phyloP scores from a whole-genome alignment of 2,888 invertebrate species.

The Caradrina clavipalpis region DNA sequence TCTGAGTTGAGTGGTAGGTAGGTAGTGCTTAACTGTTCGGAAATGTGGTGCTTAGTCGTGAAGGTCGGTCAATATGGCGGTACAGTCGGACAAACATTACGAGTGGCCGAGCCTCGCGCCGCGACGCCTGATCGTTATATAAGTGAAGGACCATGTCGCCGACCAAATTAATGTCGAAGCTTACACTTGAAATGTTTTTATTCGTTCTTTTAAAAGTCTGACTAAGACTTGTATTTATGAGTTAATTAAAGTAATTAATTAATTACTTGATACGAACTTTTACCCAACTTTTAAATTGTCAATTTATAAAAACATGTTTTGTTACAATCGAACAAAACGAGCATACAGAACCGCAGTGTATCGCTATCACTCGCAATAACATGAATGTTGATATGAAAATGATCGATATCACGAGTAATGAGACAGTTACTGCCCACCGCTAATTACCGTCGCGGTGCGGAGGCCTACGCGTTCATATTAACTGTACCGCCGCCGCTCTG shows the following conservation, averaged over 20 bases:
- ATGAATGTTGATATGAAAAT: slow-evolving; percentile 23
- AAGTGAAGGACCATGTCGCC: slow-evolving; percentile 18
- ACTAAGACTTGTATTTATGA: neutral
- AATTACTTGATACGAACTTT: no score
- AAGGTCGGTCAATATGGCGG: slow-evolving; percentile 36
- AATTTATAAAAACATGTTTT: neutral
- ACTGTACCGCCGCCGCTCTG: slow-evolving; percentile 9
- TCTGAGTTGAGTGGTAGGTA: slow-evolving; percentile 12
- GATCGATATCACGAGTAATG: slow-evolving; percentile 34
- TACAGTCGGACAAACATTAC: slow-evolving; percentile 12
- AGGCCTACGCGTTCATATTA: slow-evolving; percentile 31
- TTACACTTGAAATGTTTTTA: slow-evolving; percentile 1
- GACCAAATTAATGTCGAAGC: neutral
- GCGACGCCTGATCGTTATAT: slow-evolving; percentile 30
- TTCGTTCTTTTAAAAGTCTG: neutral
- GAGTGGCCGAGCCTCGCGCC: slow-evolving; percentile 3
- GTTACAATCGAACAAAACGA: slow-evolving; percentile 1
- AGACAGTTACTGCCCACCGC: slow-evolving; percentile 19
- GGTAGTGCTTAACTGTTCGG: slow-evolving; percentile 10
- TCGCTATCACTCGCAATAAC: slow-evolving; percentile 6
- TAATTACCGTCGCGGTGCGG: slow-evolving; percentile 29
- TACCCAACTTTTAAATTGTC: neutral
- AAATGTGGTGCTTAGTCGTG: slow-evolving; percentile 24
- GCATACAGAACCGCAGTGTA: slow-evolving; percentile 1
- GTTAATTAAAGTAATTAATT: no score